phyloP scores from a whole-genome alignment of 2,113 vertebrate genomes.

The Vanacampus margaritifer region DNA sequence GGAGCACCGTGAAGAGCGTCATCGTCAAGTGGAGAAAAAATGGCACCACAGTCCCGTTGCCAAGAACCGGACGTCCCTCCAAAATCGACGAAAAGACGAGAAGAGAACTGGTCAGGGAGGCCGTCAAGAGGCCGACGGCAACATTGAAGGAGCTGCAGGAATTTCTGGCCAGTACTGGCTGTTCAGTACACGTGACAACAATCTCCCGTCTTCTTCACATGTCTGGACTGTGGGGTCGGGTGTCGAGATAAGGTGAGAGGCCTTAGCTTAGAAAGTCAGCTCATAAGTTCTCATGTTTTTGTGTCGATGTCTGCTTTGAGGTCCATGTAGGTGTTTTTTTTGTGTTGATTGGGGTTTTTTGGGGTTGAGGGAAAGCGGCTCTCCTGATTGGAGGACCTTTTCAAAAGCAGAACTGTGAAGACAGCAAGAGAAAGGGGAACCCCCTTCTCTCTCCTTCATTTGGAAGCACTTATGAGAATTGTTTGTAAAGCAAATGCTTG shows the following conservation, averaged over 20 bases:
- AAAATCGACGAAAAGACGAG: slow-evolving; percentile 2
- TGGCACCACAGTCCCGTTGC: neutral
- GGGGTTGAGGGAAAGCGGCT: neutral
- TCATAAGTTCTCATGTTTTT: neutral
- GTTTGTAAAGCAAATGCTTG: neutral
- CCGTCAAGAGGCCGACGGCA: neutral
- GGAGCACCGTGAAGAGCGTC: slow-evolving; percentile 1
- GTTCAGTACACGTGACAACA: slow-evolving; percentile 1
- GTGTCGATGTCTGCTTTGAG: neutral
- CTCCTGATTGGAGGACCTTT: neutral
- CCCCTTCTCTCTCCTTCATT: neutral
- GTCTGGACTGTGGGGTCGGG: neutral
- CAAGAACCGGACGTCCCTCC: neutral
- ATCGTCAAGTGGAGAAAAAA: neutral
- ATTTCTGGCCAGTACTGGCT: neutral
- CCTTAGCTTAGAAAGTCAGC: neutral
- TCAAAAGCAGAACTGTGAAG: neutral
- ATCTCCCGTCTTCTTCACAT: neutral
- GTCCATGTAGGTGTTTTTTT: neutral
- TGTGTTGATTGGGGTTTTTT: neutral
- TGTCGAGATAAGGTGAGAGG: neutral
- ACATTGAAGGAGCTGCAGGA: slow-evolving; percentile 2
- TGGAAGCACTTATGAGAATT: neutral
- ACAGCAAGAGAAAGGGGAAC: neutral
- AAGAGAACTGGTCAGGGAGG: neutral